phyloP scores from a whole-genome alignment of 2,888 invertebrate genomes.

The Imbricaverruca yamaguchii region DNA sequence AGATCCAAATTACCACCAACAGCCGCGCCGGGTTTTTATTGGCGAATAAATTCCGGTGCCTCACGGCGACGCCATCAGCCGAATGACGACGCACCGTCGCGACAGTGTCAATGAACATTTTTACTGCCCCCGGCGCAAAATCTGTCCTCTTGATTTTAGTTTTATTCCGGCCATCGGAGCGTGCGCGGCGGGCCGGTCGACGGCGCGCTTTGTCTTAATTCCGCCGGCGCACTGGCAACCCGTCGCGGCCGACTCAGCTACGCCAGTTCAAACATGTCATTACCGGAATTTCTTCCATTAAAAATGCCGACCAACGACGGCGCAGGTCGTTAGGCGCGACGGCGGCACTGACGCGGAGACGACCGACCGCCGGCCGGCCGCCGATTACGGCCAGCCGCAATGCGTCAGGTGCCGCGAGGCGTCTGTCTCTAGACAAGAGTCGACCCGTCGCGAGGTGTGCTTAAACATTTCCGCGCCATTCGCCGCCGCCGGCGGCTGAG shows the following conservation, averaged over 20 bases:
- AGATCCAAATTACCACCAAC: not conserved
- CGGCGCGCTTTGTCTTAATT: constrained; percentile 5
- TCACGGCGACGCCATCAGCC: not conserved
- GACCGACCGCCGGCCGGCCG: not conserved
- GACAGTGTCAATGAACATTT: constrained; percentile 10
- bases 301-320: not conserved
- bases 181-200: not conserved
- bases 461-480: too few relatives aligned
- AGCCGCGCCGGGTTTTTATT: not conserved
- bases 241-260: not conserved
- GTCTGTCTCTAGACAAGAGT: too few relatives aligned
- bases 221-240: not conserved
- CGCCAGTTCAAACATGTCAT: not conserved
- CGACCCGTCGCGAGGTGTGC: too few relatives aligned
- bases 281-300: not conserved
- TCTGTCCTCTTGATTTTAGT: constrained; percentile 15
- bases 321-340: not conserved
- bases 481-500: too few relatives aligned
- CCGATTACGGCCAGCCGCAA: not conserved
- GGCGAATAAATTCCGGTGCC: not conserved
- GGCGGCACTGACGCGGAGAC: not conserved
- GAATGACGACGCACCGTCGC: not conserved
- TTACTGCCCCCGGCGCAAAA: constrained; percentile 4
- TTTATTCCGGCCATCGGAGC: not conserved
- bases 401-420: not conserved